Percentiles rank a stretch among this genome's conserved stretches.
These are phyloP conservation scores for Apaloderma vittatum DNA, from an alignment of 2,113 vertebrate genomes.

Conservation along the genomic window DNA sequence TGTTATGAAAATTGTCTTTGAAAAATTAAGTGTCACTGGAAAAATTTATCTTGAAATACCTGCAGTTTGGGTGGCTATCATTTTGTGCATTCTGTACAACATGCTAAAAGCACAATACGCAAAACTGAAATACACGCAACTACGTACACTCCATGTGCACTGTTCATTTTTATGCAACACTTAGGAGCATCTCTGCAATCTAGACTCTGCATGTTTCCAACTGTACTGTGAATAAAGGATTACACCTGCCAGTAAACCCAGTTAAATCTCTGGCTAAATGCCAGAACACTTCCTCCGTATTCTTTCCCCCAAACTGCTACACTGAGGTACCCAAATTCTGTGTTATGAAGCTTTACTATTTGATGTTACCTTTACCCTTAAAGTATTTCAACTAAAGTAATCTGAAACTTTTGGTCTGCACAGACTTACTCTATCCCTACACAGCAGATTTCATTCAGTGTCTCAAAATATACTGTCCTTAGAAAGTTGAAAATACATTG, in stretches of 20 bases:
- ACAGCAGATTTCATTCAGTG: not conserved
- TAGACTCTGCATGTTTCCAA: not conserved
- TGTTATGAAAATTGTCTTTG: not conserved
- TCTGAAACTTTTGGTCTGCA: not conserved
- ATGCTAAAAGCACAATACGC: not conserved
- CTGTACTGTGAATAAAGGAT: not conserved
- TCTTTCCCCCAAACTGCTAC: not conserved
- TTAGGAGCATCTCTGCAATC: not conserved
- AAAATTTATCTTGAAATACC: not conserved
- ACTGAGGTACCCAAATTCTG: not conserved
- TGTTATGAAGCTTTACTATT: not conserved
- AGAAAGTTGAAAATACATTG: not conserved
- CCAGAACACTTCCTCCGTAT: not conserved
- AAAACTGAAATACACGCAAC: not conserved
- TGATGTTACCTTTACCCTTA: not conserved
- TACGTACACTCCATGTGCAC: accelerated
- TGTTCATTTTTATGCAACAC: not conserved
- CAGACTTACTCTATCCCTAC: not conserved
- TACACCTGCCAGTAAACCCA: not conserved
- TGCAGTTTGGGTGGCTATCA: not conserved
- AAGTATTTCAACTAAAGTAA: not conserved
- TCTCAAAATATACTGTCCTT: not conserved
- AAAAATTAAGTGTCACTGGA: not conserved
- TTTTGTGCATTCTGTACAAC: not conserved
- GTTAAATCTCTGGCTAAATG: not conserved